Base-by-base conservation (phyloP, 1,140 invertebrate species). In the Heliconius himera region DNA sequence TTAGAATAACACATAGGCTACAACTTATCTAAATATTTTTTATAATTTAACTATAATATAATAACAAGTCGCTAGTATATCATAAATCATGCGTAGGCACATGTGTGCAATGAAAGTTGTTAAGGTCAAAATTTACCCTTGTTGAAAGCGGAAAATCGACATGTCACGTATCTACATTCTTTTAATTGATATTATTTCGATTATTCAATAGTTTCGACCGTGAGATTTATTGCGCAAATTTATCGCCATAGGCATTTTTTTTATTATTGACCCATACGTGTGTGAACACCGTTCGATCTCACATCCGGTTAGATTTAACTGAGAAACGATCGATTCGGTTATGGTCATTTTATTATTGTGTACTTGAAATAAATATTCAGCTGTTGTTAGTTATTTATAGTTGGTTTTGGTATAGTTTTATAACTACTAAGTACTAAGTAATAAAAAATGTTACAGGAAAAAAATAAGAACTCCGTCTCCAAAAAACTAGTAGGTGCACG, bases 41-140 rank as follows among this genome's bases (percentile, higher is more conserved):
- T 16, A 46, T 13, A 46, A 46, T 16, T 16, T 1, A 11, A 3
- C 41, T 46, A 16, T 46, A 46, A 46, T 46, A 16, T 13, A 46
- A 46, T 46, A 46, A 46, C 16, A 16, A 46, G 41, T 8, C 11
- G 11, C 41, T 46, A 16, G 41, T 46, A 4, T 46, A 46, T 46
- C 3, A 16, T 16, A 46, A 16, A 3, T 46, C 41, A 46, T 46
- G 49, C 49, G 49, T 20, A 51, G 3, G 8, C 20, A 2, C 46
- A 73, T 41, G 79, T 36, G 66, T 56, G 80, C 77, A 81, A 81
- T 72, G 77, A 81, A 83, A 81, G 79, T 83, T 70, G 77, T 73
- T 78, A 77, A 83, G 82, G 77, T 81, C 77, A 73, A 16, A 26
- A 20, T 29, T 74, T 74, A 78, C 73, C 82, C 82, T 79, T 83